Percentiles rank a stretch among this genome's conserved stretches.
These are phyloP conservation scores for Apamea monoglypha DNA, from an alignment of 2,888 invertebrate species.

Conservation along the genomic window DNA sequence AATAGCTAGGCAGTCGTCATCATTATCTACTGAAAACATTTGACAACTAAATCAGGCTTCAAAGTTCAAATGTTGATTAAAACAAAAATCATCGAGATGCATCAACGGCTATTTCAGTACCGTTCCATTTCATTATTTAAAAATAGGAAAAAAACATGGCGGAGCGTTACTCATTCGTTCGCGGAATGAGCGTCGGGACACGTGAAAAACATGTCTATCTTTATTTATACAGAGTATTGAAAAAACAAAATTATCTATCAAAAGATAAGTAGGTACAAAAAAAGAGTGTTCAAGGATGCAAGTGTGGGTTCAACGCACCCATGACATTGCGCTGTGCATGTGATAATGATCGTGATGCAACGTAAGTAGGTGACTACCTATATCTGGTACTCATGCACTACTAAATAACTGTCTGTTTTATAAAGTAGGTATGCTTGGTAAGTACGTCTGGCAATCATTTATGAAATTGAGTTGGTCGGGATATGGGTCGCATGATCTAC, in stretches of 20 bases:
- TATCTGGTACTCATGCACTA: slow-evolving; percentile 56
- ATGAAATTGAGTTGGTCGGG: background rate
- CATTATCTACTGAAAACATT: slow-evolving; percentile 15
- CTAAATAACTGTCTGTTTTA: slow-evolving; percentile 55
- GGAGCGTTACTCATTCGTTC: slow-evolving; percentile 54
- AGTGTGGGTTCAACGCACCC: slow-evolving; percentile 81
- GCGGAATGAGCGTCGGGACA: slow-evolving; percentile 45
- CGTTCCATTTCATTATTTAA: slow-evolving; percentile 39
- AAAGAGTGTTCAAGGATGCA: slow-evolving; percentile 86
- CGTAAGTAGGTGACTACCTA: slow-evolving; percentile 68
- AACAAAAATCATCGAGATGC: slow-evolving; percentile 16
- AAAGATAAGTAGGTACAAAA: slow-evolving; percentile 76
- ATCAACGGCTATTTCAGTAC: slow-evolving; percentile 17
- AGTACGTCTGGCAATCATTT: slow-evolving; percentile 32
- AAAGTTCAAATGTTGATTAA: background rate
- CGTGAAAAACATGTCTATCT: slow-evolving; percentile 64
- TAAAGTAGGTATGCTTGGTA: slow-evolving; percentile 26
- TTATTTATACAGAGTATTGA: slow-evolving; percentile 66
- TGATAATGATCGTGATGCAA: slow-evolving; percentile 81
- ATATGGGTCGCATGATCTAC: slow-evolving; percentile 1
- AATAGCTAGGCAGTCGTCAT: slow-evolving; percentile 7
- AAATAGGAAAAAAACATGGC: slow-evolving; percentile 51
- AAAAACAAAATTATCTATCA: slow-evolving; percentile 81
- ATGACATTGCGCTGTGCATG: slow-evolving; percentile 84
- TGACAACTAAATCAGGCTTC: slow-evolving; percentile 6